Base-by-base conservation (phyloP, 2,888 invertebrate genomes). In the Chymomyza procnemis region DNA sequence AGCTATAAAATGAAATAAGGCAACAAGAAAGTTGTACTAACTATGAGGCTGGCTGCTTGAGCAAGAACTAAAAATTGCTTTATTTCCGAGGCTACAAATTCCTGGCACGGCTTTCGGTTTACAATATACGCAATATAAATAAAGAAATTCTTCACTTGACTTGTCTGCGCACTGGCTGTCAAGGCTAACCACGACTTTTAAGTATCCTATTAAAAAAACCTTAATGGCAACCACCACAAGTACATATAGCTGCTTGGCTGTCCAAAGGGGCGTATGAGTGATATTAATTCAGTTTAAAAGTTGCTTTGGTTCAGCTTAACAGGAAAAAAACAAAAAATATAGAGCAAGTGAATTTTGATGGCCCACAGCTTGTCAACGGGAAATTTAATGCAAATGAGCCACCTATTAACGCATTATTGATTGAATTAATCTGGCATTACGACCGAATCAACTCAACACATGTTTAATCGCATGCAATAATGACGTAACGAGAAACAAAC, bases 341-440 rank as follows among this genome's bases (percentile, higher is more conserved):
- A 26, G 26, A 26, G 26, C 2, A 4, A 26, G 26, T 26, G 26
- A 34, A 34, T 12, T 4, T 41, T 41, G 34, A 9, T 3, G 34
- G 34, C 34, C 3, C 34, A 12, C 34, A 14, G 34, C 34, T 41
- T 41, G 34, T 1, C 34, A 41, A 3, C 1, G 34, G 0, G 12
- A 9, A 41, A 12, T 41, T 41, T 12, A 41, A 41, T 12, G 34
- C 34, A 41, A 41, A 41, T 41, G 12, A 41, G 12, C 34, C 3
- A 12, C 34, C 12, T 64, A 47, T 34, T 57, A 69, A 66, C 47
- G 62, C 52, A 54, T 66, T 47, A 74, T 74, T 70, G 71, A 50
- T 64, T 78, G 69, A 71, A 82, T 82, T 73, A 67, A 74, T 65
- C 62, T 71, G 61, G 59, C 70, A 78, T 82, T 78, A 68, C 66